Conservation (phyloP, 2,888 invertebrate genomes). For the Melangyna quadrimaculata region DNA sequence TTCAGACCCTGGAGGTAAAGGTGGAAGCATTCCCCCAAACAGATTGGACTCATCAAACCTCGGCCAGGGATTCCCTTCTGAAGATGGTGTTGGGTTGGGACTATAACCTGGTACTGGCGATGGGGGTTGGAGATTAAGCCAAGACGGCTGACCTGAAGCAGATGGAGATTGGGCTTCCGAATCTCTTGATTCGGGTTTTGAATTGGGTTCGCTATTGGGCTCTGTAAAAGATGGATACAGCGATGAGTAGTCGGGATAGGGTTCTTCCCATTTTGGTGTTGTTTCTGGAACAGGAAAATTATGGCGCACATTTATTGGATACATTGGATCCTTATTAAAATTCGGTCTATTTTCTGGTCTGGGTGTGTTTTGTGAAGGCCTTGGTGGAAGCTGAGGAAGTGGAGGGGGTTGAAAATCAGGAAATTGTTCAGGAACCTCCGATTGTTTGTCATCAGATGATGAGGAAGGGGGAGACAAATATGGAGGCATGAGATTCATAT, state of each 20-base stretch:
- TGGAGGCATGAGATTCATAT: conserved; percentile 45
- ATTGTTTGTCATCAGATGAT: conserved; percentile 12
- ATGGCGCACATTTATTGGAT: not conserved
- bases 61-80: conserved; percentile 21
- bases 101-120: not conserved
- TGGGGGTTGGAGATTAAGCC: not conserved
- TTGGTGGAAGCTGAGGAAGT: not conserved
- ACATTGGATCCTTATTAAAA: not conserved
- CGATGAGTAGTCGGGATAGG: conserved; percentile 10
- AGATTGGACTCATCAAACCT: conserved; percentile 48
- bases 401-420: not conserved
- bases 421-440: conserved; percentile 10
- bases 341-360: not conserved
- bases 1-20: conserved; percentile 40
- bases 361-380: not conserved
- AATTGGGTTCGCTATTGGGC: not conserved
- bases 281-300: not conserved
- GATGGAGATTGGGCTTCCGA: conserved; percentile 12
- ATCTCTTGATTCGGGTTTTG: not conserved
- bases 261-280: not conserved
- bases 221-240: conserved; percentile 27
- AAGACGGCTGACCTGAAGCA: not conserved
- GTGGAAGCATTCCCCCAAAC: conserved; percentile 17
- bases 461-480: conserved; percentile 30
- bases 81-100: not conserved